Evolutionary conservation across 2,113 vertebrate species (phyloP).

Genomic region (Megaptera novaeangliae): DNA sequence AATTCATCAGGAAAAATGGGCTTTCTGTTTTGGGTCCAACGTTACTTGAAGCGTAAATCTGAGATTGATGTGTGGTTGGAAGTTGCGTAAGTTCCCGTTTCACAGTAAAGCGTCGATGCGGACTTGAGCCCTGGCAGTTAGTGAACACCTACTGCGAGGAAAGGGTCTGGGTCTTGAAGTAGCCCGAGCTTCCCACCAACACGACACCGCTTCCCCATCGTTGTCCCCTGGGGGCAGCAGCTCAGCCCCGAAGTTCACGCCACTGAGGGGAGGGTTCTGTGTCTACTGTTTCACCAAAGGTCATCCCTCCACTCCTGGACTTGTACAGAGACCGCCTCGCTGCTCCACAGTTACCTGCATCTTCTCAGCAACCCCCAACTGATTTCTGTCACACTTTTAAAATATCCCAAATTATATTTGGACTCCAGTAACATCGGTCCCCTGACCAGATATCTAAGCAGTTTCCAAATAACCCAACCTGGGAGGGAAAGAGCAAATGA

Average conservation of each 20-base stretch:
- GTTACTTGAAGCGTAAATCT: background rate
- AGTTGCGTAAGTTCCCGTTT: background rate
- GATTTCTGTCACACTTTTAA: background rate
- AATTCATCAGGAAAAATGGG: background rate
- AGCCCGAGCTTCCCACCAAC: accelerated
- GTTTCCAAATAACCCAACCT: background rate
- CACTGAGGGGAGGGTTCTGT: background rate
- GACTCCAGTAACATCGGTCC: background rate
- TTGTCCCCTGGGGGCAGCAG: background rate
- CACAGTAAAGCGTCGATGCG: accelerated
- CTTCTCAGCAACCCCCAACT: background rate
- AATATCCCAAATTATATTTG: background rate
- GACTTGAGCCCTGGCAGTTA: background rate
- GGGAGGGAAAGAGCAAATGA: too few species aligned
- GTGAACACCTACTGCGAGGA: too few species aligned
- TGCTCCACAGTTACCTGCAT: background rate
- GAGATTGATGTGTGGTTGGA: background rate
- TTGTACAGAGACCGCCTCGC: accelerated
- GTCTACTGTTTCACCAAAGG: accelerated
- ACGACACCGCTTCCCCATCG: background rate
- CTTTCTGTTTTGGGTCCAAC: background rate
- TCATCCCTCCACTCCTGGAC: background rate
- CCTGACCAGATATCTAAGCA: background rate
- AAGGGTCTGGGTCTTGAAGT: background rate
- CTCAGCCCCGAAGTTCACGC: background rate